phyloP scores from a whole-genome alignment of 2,113 vertebrate genomes.

The Eulemur rufifrons region DNA sequence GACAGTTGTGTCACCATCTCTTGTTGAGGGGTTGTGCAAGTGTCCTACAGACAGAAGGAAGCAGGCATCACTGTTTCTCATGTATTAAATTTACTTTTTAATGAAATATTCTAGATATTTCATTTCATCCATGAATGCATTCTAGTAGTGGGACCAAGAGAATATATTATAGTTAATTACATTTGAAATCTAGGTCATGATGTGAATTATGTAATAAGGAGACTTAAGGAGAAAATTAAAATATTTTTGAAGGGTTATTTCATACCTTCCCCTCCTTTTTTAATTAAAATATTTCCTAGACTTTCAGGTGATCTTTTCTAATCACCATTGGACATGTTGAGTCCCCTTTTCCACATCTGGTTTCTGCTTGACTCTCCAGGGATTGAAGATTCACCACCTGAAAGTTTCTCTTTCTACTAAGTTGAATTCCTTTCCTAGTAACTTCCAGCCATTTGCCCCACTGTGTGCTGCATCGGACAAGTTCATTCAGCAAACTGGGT shows the following conservation, averaged over 20 bases:
- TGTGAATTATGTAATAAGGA: conserved; percentile 53
- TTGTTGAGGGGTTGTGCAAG: accelerated
- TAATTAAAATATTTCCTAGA: conserved; percentile 42
- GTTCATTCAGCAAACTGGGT: not conserved
- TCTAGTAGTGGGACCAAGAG: not conserved
- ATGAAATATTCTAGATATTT: not conserved
- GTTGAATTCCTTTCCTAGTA: not conserved
- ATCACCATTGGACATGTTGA: not conserved
- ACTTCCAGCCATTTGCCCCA: not conserved
- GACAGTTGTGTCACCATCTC: accelerated
- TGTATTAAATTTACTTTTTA: not conserved
- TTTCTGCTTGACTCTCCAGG: not conserved
- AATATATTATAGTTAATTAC: conserved; percentile 57
- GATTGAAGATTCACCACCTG: not conserved
- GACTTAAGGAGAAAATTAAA: conserved; percentile 62
- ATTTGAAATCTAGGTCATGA: conserved; percentile 63
- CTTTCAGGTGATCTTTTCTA: not conserved
- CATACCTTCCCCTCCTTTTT: conserved; percentile 30
- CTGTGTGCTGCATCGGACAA: too few species aligned
- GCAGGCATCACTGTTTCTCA: accelerated
- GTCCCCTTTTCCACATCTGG: not conserved
- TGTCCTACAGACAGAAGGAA: not conserved
- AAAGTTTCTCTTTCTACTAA: not conserved
- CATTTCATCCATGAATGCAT: not conserved
- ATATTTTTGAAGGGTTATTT: conserved; percentile 48